Base-by-base conservation (phyloP, 2,797 vertebrate genomes). In the Pseudomugil tenellus region DNA sequence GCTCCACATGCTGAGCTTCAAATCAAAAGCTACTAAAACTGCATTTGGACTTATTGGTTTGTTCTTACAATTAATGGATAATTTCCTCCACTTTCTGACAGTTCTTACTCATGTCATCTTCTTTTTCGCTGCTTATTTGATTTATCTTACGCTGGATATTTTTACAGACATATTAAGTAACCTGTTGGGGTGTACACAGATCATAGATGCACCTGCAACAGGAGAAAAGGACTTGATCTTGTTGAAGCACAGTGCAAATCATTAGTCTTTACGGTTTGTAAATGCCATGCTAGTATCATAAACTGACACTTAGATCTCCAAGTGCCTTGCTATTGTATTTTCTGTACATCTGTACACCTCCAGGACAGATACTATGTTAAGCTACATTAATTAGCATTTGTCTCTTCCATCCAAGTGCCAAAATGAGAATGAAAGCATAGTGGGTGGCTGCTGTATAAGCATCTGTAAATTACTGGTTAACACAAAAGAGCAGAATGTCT, bases 181-280 rank as follows among this genome's bases (percentile, higher is more conserved):
- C 66, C 63, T 21, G 66, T 29, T 19, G 54, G 17, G 48, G 43
- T 68, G 67, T 75, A 29, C 39, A 72, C 41, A n/a, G n/a, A n/a
- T n/a, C n/a, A n/a, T n/a, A 62, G 64, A 68, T 55, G 51, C 68
- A 54, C 61, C 52, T 61, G 53, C 23, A 41, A 43, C 31, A 52
- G 43, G 74, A 78, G 76, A 72, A 75, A 66, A 69, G 32, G 61
- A 58, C 70, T 67, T 69, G 49, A 58, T 23, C n/a, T 70, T 61
- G 67, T 41, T 75, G 73, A 81, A 67, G 58, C 37, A 35, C n/a
- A 23, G 63, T 63, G n/a, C n/a, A n/a, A n/a, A n/a, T n/a, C n/a
- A n/a, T n/a, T n/a, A n/a, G n/a, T n/a, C n/a, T n/a, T n/a, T n/a
- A n/a, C n/a, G n/a, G n/a, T n/a, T n/a, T n/a, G n/a, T n/a, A n/a